Evolutionary conservation across 2,888 invertebrate genomes (phyloP), one percentile per base, ranked within the genome.

Genomic region (Apotomis turbidana): DNA sequence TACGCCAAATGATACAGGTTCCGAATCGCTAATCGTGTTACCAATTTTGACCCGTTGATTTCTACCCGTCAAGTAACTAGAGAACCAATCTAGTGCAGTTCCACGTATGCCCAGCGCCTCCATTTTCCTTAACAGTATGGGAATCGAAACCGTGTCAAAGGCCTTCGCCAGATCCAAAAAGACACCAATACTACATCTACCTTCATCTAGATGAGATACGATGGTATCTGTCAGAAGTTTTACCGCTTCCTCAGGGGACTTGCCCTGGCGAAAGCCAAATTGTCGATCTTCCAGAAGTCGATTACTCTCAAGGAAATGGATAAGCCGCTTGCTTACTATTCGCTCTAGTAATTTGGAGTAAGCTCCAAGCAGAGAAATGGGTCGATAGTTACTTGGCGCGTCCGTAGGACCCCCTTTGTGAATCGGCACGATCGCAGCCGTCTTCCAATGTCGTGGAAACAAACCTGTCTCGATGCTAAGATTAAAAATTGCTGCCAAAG

Each of bases 401-500:
- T 52, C 8, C 52, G 49, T 73, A 15, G 12, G 1, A n/a, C 74
- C 75, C 57, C 62, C 46, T 54, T 75, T 77, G 41, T 75, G 59
- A 3, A 76, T 74, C 0, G 75, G 76, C 0, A 41, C 46, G 9
- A 75, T 64, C 6, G 68, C 58, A 9, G 76, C 74, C 5, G 36
- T 58, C 49, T 78, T 78, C 76, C 74, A 76, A 3, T 0, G 13
- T 5, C 71, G 59, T 1, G 77, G 76, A 59, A 77, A 78, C 0
- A 38, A 3, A 5, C 78, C 77, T 2, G 60, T 52, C 5, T 60
- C 9, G 0, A 78, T 38, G 13, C 76, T 76, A 8, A 64, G 54
- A 36, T 78, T 77, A 41, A 69, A 75, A 8, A 76, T 74, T 15
- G 9, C 9, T 51, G n/a, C 51, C 51, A 51, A 51, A 9, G 51